These are phyloP conservation scores for Anguilla marmorata DNA, from an alignment of 2,797 vertebrate species.

Conservation along the genomic window DNA sequence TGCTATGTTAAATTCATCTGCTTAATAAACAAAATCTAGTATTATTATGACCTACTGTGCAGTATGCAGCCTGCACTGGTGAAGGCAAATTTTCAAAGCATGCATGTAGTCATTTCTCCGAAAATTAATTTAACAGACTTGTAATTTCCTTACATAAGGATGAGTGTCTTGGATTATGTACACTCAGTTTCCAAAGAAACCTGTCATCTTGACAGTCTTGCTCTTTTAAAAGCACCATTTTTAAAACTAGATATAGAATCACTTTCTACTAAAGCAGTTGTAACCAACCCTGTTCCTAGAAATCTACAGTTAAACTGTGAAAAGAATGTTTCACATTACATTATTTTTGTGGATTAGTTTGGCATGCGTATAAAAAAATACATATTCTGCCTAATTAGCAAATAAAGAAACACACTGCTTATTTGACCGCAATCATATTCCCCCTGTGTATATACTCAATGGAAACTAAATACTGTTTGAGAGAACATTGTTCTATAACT, in stretches of 20 bases:
- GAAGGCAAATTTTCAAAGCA: not conserved
- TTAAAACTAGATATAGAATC: not conserved
- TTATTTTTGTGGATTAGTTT: not conserved
- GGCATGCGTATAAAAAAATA: not conserved
- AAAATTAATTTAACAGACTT: not conserved
- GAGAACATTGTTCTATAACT: not conserved
- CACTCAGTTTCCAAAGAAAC: not conserved
- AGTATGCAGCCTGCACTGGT: not conserved
- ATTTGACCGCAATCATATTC: not conserved
- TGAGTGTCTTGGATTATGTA: not conserved
- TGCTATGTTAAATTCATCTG: not conserved
- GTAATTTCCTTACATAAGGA: not conserved
- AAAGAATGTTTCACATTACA: not conserved
- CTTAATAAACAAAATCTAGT: not conserved
- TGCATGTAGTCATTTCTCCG: not conserved
- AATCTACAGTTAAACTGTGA: not conserved
- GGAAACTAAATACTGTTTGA: not conserved
- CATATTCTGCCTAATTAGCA: not conserved
- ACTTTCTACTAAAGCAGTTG: not conserved
- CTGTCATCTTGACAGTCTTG: not conserved
- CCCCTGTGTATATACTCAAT: not conserved
- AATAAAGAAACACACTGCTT: not conserved
- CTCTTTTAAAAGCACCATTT: not conserved
- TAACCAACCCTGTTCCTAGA: not conserved
- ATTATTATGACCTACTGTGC: not conserved